Evolutionary conservation across 2,113 vertebrate species (phyloP), one percentile per base, ranked within the genome.

Genomic region (Lontra canadensis): DNA sequence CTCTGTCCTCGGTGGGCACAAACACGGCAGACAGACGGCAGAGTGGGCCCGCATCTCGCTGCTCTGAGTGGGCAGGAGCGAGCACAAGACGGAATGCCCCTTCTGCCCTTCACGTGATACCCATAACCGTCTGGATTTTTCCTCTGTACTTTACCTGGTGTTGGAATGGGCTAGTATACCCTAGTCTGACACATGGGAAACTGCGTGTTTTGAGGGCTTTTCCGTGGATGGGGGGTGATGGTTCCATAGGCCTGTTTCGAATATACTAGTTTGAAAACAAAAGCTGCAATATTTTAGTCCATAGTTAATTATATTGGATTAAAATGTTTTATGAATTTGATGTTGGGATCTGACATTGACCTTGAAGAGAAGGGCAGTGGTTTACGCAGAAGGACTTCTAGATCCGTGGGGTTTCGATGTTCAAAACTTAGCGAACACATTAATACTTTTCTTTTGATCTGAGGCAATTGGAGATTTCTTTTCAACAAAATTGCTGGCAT

Each of bases 61-160:
- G 25, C 7, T 31, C 8, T 21, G 78, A 59, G 6, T 8, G 21
- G 9, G 14, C 21, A 23, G 2, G 13, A 26, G 2, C 7, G 25
- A 10, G 44, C 17, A 11, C 44, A 52, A 21, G 44, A 31, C 74
- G 1, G 7, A 52, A 34, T 8, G 29, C n/a, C 39, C 10, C 26
- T 47, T 1, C 11, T 3, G 4, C 14, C 0, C 42, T 12, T 0
- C 9, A 2, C 1, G 3, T 2, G 13, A 34, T 0, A 0, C 10
- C 0, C 1, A 14, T 7, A 1, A 0, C 20, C 6, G 0, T 1
- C 39, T 0, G 0, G 1, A 0, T 23, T 20, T 21, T n/a, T 42
- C 36, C 36, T 26, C 8, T 20, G 0, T 0, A 25, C 17, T 2
- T 4, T 26, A 71, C 67, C 81, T 29, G 55, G 61, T 26, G 34